A percentile compares a stretch with the other conserved stretches of the same genome.
phyloP scores from a whole-genome alignment of 2,797 vertebrate species.

The Lepidocolaptes lacrymiger region DNA sequence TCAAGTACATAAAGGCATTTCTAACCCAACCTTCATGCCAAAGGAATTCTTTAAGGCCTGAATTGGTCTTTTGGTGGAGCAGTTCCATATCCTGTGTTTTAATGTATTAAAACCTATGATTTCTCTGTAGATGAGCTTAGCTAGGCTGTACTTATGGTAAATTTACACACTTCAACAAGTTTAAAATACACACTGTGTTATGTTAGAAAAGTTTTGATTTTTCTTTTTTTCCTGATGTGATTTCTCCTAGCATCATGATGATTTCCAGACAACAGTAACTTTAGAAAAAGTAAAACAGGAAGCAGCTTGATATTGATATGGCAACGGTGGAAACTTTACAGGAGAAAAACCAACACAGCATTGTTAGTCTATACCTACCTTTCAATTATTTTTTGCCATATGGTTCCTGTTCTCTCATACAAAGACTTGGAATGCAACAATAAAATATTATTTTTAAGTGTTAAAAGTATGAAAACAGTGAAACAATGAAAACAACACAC shows the following conservation, averaged over 20 bases:
- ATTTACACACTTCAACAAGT: background rate
- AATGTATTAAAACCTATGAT: background rate
- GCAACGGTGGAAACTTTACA: background rate
- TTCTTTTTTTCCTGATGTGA: background rate
- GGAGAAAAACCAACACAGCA: background rate
- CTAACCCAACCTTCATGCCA: background rate
- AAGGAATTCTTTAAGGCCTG: background rate
- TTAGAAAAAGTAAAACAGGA: background rate
- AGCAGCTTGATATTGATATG: background rate
- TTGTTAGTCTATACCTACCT: background rate
- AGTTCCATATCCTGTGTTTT: background rate
- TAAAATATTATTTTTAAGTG: background rate
- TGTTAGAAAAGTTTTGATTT: background rate
- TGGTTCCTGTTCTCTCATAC: background rate
- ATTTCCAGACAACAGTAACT: background rate
- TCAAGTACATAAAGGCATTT: background rate
- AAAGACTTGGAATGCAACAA: background rate
- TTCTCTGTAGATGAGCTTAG: background rate
- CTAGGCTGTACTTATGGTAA: background rate
- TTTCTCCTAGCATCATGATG: background rate
- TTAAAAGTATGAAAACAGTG: background rate
- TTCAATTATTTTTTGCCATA: background rate
- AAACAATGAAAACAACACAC: background rate
- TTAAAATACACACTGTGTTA: background rate
- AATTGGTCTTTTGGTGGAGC: background rate